These are phyloP conservation scores for Lophius piscatorius DNA, from an alignment of 2,113 vertebrate species.

Conservation along the genomic window DNA sequence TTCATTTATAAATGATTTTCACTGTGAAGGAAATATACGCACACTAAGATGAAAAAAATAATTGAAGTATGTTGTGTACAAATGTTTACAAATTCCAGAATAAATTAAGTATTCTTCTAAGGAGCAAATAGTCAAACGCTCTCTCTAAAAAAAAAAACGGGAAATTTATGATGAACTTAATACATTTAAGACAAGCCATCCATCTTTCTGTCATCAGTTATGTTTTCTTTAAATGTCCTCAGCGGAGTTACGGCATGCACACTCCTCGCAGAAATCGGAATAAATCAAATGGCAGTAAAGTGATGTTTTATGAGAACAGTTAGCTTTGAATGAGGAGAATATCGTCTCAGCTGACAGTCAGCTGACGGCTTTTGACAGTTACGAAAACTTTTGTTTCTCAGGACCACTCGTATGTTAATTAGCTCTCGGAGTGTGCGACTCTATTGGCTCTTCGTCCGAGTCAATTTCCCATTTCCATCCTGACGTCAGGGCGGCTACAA, in stretches of 20 bases:
- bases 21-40: too few species aligned
- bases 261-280: neutral
- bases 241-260: neutral
- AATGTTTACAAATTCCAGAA: neutral
- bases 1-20: too few species aligned
- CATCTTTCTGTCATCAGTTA: too few species aligned
- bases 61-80: too few species aligned
- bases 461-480: conserved; percentile 84
- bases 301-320: neutral
- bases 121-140: neutral
- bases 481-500: conserved; percentile 94
- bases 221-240: neutral
- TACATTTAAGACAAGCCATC: conserved; percentile 13
- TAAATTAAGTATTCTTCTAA: too few species aligned
- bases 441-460: conserved; percentile 87
- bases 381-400: conserved; percentile 90
- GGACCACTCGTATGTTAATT: conserved; percentile 91
- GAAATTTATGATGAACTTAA: neutral
- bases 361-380: conserved; percentile 91
- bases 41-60: too few species aligned
- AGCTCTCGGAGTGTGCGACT: conserved; percentile 73
- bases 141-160: neutral
- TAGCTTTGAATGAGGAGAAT: neutral
- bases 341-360: conserved; percentile 90
- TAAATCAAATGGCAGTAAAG: neutral